Conservation (phyloP, 2,797 vertebrate species). For the Rhincodon typus region DNA sequence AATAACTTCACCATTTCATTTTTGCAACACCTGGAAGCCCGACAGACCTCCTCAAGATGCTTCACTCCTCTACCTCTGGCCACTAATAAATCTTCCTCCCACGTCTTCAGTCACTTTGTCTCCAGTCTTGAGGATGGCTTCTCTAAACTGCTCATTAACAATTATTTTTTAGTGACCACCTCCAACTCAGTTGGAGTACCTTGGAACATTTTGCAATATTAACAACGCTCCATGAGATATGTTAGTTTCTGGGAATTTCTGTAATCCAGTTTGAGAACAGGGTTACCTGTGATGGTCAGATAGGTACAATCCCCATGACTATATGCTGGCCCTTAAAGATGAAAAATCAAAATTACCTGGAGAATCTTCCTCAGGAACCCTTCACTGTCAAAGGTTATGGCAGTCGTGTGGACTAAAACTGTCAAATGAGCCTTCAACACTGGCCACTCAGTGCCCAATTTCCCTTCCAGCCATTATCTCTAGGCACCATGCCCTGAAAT, state of each 20-base stretch:
- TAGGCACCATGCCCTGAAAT: neutral
- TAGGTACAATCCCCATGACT: neutral
- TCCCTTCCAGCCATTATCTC: neutral
- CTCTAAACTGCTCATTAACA: neutral
- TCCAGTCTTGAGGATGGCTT: neutral
- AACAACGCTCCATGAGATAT: too few species aligned
- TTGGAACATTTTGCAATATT: neutral
- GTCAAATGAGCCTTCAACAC: neutral
- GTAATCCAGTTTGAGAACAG: too few species aligned
- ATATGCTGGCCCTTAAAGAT: neutral
- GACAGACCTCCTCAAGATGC: neutral
- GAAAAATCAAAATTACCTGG: neutral
- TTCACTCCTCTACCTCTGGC: neutral
- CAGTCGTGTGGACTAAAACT: neutral
- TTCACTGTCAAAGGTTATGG: neutral
- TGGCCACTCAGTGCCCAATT: neutral
- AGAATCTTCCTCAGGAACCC: neutral
- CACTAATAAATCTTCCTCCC: neutral
- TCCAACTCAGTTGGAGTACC: too few species aligned
- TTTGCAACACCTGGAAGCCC: neutral
- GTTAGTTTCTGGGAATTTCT: neutral
- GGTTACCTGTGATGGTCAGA: neutral
- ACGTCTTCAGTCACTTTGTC: neutral
- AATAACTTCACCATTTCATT: neutral
- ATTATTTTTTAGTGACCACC: neutral